Conservation (phyloP, 2,797 vertebrate genomes). For the Chiroxiphia lanceolata region DNA sequence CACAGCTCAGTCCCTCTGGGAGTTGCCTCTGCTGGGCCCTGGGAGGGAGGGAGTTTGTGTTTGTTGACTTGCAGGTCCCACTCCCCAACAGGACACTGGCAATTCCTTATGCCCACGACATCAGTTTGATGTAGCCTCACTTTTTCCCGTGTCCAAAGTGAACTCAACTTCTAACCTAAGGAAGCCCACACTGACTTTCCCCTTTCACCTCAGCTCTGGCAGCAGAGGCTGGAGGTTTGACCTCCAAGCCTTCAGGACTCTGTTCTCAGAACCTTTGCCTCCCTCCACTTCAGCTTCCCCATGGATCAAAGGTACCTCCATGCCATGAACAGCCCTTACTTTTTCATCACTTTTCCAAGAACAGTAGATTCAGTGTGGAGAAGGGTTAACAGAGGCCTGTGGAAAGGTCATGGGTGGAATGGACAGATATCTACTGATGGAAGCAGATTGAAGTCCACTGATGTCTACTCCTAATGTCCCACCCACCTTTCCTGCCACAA, state of each 20-base stretch:
- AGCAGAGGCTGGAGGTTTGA: background rate
- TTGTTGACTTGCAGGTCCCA: background rate
- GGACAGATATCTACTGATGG: background rate
- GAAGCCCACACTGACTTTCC: background rate
- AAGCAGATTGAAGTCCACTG: background rate
- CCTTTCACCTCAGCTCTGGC: background rate
- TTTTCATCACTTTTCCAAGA: background rate
- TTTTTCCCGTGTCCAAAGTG: background rate
- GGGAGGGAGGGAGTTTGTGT: background rate
- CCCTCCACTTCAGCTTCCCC: background rate
- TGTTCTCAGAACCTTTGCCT: background rate
- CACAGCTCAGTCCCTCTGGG: background rate
- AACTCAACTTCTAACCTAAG: background rate
- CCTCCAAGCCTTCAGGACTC: background rate
- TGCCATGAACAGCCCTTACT: background rate
- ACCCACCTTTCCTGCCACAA: background rate
- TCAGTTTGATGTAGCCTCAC: fast-evolving
- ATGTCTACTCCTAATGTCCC: no score
- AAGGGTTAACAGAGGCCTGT: background rate
- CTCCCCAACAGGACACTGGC: background rate
- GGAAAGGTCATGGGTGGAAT: background rate
- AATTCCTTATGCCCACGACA: background rate
- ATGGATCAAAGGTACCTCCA: background rate
- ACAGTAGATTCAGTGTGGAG: background rate
- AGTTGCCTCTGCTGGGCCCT: background rate